These are phyloP conservation scores for Scomberomorus guttatus DNA, from an alignment of 2,797 vertebrate genomes.

Conservation along the genomic window DNA sequence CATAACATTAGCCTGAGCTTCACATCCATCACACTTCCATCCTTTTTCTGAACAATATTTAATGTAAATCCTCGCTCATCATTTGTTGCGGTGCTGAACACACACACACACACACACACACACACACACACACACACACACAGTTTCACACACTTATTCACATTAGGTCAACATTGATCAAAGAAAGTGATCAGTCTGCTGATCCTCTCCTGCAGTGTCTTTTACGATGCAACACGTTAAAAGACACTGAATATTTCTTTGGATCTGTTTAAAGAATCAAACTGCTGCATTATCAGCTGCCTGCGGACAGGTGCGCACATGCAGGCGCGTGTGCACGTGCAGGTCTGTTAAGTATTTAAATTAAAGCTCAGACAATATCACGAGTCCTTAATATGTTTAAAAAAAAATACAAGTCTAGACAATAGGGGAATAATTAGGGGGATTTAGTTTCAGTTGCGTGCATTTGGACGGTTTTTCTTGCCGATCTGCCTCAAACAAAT, in stretches of 20 bases:
- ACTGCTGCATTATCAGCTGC: neutral
- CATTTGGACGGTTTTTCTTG: no score
- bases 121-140: slow-evolving; percentile 3
- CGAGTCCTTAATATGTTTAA: neutral
- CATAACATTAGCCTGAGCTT: no score
- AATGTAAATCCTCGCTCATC: neutral
- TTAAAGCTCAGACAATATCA: neutral
- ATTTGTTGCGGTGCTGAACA: neutral
- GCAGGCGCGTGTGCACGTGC: neutral
- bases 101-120: neutral
- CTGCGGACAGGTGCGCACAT: neutral
- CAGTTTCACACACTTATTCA: neutral
- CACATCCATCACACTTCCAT: no score
- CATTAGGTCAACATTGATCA: neutral
- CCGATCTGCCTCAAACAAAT: no score
- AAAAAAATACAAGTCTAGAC: neutral
- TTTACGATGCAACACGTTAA: neutral
- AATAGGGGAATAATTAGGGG: no score
- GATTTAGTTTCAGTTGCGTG: no score
- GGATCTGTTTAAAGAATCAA: neutral
- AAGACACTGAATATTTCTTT: neutral
- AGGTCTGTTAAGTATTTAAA: neutral
- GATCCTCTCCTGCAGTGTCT: neutral
- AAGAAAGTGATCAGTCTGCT: neutral
- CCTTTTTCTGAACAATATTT: no score